Base-by-base conservation (phyloP, 1,140 invertebrate genomes). In the Euwallacea fornicatus region DNA sequence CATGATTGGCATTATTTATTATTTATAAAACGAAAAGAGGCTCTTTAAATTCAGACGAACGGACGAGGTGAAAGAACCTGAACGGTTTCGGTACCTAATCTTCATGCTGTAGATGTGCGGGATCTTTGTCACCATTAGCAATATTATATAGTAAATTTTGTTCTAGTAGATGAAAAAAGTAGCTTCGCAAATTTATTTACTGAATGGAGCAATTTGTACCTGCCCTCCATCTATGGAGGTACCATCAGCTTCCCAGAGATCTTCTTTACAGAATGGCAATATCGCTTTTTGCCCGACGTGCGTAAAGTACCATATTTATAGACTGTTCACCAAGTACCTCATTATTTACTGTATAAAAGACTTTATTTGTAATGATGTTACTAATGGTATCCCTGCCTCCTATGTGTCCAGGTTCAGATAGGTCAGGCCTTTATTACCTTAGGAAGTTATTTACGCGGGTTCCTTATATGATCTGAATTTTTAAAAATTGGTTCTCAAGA, bases 1-100 rank as follows among this genome's bases (percentile, higher is more conserved):
- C 65, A 66, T 66, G 65, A 66, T 66, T 66, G 65, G 65, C 65
- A 46, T 66, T 66, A 58, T 66, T 66, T 66, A 66, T 66, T 66
- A 66, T 66, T 66, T 66, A 66, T 66, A 66, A 66, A 66, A 46
- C 33, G 15, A 66, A 66, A 66, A 58, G 55, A 58, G 55, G 55
- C 47, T 44, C 8, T 66, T 66, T 66, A 66, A 58, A 66, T 66
- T 66, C 65, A 66, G 54, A 42, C 53, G 42, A 43, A 53, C 41
- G 16, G 6, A 13, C 54, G 53, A 66, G 65, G 65, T 58, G 65
- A 66, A 66, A 66, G 65, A 66, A 66, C 53, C 54, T 58, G 65
- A 66, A 21, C 54, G 53, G 42, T 66, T 66, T 66, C 53, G 42
- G 54, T 58, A n/a, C 21, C 21, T 33, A 63, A 53, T 63, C 44